Conservation (phyloP, 2,113 vertebrate species). For the Sitta europaea region DNA sequence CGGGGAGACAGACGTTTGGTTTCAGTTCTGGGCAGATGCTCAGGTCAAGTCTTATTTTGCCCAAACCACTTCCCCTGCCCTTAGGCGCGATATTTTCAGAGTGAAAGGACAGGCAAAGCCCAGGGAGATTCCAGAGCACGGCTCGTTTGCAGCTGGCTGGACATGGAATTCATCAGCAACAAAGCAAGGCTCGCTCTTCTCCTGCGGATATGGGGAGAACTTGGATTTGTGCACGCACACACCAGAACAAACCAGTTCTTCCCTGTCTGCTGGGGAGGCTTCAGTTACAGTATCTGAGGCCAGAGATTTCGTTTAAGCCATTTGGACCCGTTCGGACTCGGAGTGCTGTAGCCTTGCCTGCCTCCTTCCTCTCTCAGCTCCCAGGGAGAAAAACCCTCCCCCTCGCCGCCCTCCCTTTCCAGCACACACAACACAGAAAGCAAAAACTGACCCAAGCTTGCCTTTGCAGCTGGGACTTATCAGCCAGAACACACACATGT, state of each 20-base stretch:
- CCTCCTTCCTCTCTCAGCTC: slow-evolving; percentile 7
- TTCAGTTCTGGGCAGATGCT: slow-evolving; percentile 53
- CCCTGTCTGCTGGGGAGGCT: slow-evolving; percentile 15
- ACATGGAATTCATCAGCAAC: background rate
- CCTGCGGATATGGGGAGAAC: background rate
- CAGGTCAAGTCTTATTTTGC: slow-evolving; percentile 53
- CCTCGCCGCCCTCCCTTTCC: background rate
- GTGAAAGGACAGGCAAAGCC: slow-evolving; percentile 37
- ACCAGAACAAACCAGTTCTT: slow-evolving; percentile 40
- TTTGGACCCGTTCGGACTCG: background rate
- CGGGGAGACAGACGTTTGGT: background rate
- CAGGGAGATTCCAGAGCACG: slow-evolving; percentile 30
- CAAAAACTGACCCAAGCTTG: background rate
- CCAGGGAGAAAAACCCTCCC: slow-evolving; percentile 38
- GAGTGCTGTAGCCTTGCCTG: background rate
- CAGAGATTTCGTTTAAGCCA: slow-evolving; percentile 1
- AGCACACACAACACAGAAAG: slow-evolving; percentile 4
- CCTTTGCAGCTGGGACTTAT: slow-evolving; percentile 56
- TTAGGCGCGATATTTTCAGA: slow-evolving; percentile 26
- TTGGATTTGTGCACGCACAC: background rate
- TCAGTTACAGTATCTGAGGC: slow-evolving; percentile 3
- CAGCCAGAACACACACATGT: slow-evolving; percentile 54
- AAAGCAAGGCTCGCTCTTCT: background rate
- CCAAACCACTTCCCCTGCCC: slow-evolving; percentile 51
- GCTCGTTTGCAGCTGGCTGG: slow-evolving; percentile 44